Evolutionary conservation across 2,113 vertebrate species (phyloP), one percentile per base, ranked within the genome.

Genomic region (Lophura nycthemera): DNA sequence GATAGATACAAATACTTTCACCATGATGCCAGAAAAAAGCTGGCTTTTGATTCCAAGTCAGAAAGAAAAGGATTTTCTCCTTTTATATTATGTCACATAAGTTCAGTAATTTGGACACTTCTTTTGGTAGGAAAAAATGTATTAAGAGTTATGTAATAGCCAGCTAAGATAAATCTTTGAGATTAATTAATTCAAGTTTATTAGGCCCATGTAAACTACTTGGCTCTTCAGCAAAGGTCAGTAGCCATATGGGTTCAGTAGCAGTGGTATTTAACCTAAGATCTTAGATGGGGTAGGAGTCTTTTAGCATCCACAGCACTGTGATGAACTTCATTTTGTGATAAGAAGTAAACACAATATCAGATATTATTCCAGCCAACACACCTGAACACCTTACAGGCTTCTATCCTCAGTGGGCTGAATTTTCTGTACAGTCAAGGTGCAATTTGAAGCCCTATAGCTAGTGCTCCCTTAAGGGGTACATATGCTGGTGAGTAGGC

Each of bases 161-260:
- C 67, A 81, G 32, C 80, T 80, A 92, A 71, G 75, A 42, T 47
- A 93, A 91, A 78, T 57, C 73, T 74, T 83, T 52, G 65, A 89
- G 64, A 92, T 48, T 22, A 96, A 93, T 91, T 85, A 85, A 95
- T 83, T 72, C 72, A 83, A 52, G 52, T 67, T 67, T 92, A 57
- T 79, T 73, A 42, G 74, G 71, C 60, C 87, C 17, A 32, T 10
- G 25, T 83, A 42, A 86, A 43, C 56, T 65, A 61, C 38, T 92
- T 95, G 89, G 89, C 89, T 90, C 48, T 65, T 36, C 38, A 71
- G 40, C 42, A 83, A 94, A 80, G 89, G 83, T 50, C 56, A 92
- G 74, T 87, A 88, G 50, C 38, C 59, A 17, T 40, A 45, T 71
- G 60, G 72, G 92, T 85, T 92, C 59, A 1, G 59, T 77, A 79